Percentiles rank a stretch among this genome's conserved stretches.
Conservation (phyloP, 2,797 vertebrate species). For the Microchirus variegatus region DNA sequence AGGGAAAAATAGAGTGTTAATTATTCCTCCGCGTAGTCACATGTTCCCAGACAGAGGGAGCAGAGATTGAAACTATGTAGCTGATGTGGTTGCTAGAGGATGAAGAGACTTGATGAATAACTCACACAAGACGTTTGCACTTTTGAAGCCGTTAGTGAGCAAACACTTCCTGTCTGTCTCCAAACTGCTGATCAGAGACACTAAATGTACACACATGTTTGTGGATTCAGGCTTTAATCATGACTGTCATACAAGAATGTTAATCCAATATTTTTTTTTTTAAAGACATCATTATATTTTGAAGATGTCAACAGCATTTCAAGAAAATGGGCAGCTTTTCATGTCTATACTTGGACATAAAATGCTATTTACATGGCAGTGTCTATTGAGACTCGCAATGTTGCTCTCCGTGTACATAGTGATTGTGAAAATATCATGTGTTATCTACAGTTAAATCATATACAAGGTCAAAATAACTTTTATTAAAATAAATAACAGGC, state of each 20-base stretch:
- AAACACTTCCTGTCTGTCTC: constrained; percentile 25
- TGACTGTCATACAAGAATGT: constrained; percentile 15
- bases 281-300: neutral
- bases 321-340: constrained; percentile 8
- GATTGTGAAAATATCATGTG: no score
- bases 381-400: no score
- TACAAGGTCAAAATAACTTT: no score
- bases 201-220: constrained; percentile 9
- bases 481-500: no score
- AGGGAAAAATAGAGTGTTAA: constrained; percentile 3
- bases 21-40: neutral
- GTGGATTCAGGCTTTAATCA: constrained; percentile 13
- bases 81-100: neutral
- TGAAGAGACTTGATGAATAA: constrained; percentile 11
- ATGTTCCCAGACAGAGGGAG: constrained; percentile 20
- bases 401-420: no score
- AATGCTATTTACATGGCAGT: neutral
- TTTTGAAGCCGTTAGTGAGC: constrained; percentile 20
- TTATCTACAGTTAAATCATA: no score
- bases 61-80: neutral
- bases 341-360: constrained; percentile 1
- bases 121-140: constrained; percentile 21
- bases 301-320: constrained; percentile 6
- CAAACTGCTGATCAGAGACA: constrained; percentile 10
- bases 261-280: constrained; percentile 7